Conservation (phyloP, 2,797 vertebrate species). For the Nannoperca obscura region DNA sequence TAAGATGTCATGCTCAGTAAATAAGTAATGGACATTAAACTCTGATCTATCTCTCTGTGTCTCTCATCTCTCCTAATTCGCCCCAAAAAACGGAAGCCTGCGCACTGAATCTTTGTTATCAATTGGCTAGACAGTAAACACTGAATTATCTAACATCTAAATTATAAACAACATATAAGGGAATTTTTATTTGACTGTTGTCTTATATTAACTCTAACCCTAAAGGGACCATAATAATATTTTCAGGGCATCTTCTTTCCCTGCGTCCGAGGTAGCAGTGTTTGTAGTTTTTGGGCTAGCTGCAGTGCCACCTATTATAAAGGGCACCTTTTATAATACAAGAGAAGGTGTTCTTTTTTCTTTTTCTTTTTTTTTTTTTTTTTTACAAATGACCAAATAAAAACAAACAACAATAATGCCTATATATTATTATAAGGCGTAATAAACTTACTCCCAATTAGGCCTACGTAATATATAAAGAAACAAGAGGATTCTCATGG, state of each 20-base stretch:
- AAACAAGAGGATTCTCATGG: neutral
- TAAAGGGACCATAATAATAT: no score
- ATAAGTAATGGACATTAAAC: conserved; percentile 74
- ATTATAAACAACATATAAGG: neutral
- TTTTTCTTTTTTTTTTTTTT: neutral
- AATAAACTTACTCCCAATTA: neutral
- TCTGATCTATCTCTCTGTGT: conserved; percentile 13
- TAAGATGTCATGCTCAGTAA: conserved; percentile 60
- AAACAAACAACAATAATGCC: neutral
- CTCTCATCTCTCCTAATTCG: no score
- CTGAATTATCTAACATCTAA: neutral
- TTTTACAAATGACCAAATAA: neutral
- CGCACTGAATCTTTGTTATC: neutral
- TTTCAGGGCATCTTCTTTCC: no score
- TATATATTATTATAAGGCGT: neutral
- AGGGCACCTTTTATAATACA: neutral
- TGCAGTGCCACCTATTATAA: neutral
- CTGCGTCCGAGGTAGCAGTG: no score
- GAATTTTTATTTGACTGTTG: neutral
- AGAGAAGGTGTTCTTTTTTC: neutral
- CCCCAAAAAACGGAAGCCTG: neutral
- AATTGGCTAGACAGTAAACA: neutral
- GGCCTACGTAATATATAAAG: no score
- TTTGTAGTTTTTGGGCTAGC: no score
- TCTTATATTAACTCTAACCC: neutral